These are phyloP conservation scores for Dendronephthya gigantea DNA, from an alignment of 64 coral and sea anemone species.

Conservation along the genomic window DNA sequence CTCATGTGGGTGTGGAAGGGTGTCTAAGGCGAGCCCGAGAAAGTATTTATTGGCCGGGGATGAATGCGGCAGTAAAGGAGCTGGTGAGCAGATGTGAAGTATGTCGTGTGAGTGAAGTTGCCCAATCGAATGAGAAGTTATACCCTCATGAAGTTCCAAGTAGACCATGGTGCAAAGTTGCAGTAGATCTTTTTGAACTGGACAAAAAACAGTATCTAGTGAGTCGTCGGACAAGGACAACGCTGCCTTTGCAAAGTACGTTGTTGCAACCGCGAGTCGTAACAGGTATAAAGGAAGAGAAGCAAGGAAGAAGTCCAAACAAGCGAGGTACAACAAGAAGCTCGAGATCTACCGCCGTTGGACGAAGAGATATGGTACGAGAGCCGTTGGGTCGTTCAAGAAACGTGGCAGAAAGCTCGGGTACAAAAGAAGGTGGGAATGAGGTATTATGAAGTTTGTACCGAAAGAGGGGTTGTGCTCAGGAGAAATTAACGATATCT, in stretches of 20 bases:
- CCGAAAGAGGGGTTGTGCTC: too few relatives aligned
- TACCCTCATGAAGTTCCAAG: not conserved
- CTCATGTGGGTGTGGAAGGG: constrained; percentile 4
- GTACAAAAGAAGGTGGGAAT: too few relatives aligned
- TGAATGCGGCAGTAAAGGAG: not conserved
- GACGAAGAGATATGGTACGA: not conserved
- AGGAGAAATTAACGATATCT: too few relatives aligned
- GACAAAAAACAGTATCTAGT: not conserved
- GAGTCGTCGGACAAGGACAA: not conserved
- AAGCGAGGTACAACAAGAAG: not conserved
- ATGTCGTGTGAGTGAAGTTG: not conserved
- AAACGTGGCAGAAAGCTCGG: too few relatives aligned
- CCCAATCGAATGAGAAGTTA: not conserved
- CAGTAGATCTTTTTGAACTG: constrained; percentile 5
- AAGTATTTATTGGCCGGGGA: constrained; percentile 11
- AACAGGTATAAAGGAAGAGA: not conserved
- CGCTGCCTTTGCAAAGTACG: not conserved
- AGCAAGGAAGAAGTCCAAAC: not conserved
- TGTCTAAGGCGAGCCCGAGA: constrained; percentile 1
- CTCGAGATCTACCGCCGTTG: not conserved
- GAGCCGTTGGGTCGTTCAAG: not conserved
- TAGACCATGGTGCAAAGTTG: not conserved
- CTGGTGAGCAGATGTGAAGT: not conserved
- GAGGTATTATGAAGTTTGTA: too few relatives aligned
- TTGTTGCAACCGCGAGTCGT: too few relatives aligned